Evolutionary conservation across 1,140 invertebrate species (phyloP), one percentile per base, ranked within the genome.

Genomic region (Scaptomyza pallida): DNA sequence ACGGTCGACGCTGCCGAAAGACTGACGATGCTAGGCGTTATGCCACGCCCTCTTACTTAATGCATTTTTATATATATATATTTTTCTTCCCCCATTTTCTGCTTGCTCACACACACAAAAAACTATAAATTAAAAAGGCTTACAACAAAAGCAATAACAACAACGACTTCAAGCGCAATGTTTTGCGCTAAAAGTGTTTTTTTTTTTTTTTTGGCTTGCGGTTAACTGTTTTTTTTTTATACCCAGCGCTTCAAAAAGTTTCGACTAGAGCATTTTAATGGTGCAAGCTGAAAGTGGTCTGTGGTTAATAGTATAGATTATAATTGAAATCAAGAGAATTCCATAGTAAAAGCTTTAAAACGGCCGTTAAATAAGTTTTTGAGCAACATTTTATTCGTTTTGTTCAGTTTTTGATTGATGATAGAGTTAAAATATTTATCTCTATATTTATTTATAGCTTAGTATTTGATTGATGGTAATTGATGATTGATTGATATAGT

Each of bases 1-100:
- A 71, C 51, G 61, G 37, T 2, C 35, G 35, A 41, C 21, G 51
- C 8, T n/a, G 61, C 45, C 37, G 13, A 30, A 30, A 30, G 26
- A 30, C 33, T 16, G 10, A 6, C 30, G 33, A 9, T 9, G 10
- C 13, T 21, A 10, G 37, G 13, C 13, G 26, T 30, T 21, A n/a
- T 48, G 41, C 48, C 54, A 54, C 41, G 47, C 37, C 69, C n/a
- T 51, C 23, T 10, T 40, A 44, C 72, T 71, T 71, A 75, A 78
- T 83, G 79, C 80, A 72, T 79, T 85, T 85, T 56, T 72, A 83
- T 83, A n/a, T n/a, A n/a, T n/a, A n/a, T n/a, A n/a, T n/a, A n/a
- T n/a, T 13, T n/a, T 50, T 50, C 41, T 52, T 5, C 10, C 8
- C 9, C 6, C 26, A 30, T 30, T 30, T 30, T 30, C 26, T 30